Base-by-base conservation (phyloP, 2,888 invertebrate genomes). In the Stegophylla sp. region DNA sequence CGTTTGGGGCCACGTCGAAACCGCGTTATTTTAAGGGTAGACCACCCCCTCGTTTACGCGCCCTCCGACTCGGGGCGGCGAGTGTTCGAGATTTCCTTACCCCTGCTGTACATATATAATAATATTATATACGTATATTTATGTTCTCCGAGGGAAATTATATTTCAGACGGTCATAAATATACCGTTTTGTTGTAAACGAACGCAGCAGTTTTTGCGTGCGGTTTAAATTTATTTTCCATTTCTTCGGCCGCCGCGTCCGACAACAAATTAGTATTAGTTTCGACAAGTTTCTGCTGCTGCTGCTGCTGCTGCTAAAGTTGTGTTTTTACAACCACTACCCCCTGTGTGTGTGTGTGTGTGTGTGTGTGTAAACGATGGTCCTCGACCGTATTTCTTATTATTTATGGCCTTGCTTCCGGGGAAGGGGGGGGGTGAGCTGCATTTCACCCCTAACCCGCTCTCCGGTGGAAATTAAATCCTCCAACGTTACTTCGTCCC, bases 181-280 rank as follows among this genome's bases (percentile, higher is more conserved):
- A 73, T 41, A 72, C 28, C 7, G 26, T 61, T n/a, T n/a, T n/a
- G n/a, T 63, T 1, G 48, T 45, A 73, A 73, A 61, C 13, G 43
- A 74, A 74, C n/a, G n/a, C 61, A 48, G 48, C 61, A 26, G 61
- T 74, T 74, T 61, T 61, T 48, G 20, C n/a, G 15, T 17, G 74
- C 12, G 48, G 48, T 17, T 74, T 63, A 63, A 63, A 79, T 79
- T 61, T 79, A 69, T 69, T 79, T 69, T 34, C 61, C 69, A 9
- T 79, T 79, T 34, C 48, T 69, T 34, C 13, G 77, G 17, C 17
- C 48, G n/a, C 48, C 61, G 20, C 13, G 77, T 23, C 17, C 48
- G n/a, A 69, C 69, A 71, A 79, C 77, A 69, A 77, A 77, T 77
- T 77, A 69, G 67, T 48, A 79, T 79, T 79, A 79, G 77, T 67